Evolutionary conservation across 2,113 vertebrate species (phyloP).

Genomic region (Syrrhaptes paradoxus): DNA sequence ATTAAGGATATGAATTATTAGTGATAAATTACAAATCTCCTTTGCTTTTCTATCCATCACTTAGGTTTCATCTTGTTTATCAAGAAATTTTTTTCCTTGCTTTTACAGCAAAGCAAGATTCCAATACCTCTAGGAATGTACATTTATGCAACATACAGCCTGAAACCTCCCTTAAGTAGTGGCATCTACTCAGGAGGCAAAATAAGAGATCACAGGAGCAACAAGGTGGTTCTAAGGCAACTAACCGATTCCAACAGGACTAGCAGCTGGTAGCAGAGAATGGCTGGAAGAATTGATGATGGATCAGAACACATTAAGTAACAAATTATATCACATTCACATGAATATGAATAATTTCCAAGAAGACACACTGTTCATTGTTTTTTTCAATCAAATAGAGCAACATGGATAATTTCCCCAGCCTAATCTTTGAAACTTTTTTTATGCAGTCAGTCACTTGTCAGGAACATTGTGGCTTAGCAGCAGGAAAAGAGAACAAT

Average conservation of each 20-base stretch:
- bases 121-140: not conserved
- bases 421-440: not conserved
- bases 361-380: not conserved
- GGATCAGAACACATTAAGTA: not conserved
- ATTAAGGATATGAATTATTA: not conserved
- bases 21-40: not conserved
- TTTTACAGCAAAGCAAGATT: not conserved
- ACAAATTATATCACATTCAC: not conserved
- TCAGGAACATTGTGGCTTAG: not conserved
- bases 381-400: not conserved
- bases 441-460: not conserved
- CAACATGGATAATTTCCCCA: not conserved
- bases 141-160: not conserved
- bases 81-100: not conserved
- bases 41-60: not conserved
- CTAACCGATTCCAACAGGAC: not conserved
- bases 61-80: not conserved
- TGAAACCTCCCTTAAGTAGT: not conserved
- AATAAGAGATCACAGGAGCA: not conserved
- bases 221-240: not conserved
- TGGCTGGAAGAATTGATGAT: not conserved
- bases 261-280: not conserved
- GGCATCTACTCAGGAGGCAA: not conserved
- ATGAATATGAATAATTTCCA: not conserved
- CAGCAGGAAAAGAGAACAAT: not conserved